Evolutionary conservation across 1,140 invertebrate species (phyloP).

Genomic region (Drosophila watanabei): DNA sequence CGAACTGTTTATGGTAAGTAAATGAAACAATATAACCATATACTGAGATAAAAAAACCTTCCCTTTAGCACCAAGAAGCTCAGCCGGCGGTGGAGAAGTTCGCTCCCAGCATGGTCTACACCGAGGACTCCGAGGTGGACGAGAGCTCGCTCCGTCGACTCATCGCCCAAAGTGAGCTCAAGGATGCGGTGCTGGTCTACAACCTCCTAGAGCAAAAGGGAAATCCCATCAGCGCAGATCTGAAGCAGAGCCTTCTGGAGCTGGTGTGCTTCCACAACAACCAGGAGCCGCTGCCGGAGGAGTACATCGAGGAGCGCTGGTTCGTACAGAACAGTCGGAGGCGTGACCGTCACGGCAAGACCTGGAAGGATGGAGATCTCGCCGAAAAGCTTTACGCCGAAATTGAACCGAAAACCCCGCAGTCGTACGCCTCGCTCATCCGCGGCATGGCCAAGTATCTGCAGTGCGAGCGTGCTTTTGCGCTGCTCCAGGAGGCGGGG

Average conservation of each 20-base stretch:
- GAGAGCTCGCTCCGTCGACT: conserved; percentile 87
- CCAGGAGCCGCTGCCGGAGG: conserved; percentile 88
- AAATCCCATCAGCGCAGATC: conserved; percentile 87
- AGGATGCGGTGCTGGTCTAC: conserved; percentile 91
- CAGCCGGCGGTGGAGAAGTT: conserved; percentile 89
- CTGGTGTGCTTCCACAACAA: conserved; percentile 94
- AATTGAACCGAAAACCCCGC: conserved; percentile 88
- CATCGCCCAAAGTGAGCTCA: conserved; percentile 89
- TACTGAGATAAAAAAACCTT: not conserved
- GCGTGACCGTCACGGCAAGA: conserved; percentile 88
- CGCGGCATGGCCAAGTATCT: conserved; percentile 91
- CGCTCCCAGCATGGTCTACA: conserved; percentile 89
- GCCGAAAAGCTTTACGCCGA: conserved; percentile 90
- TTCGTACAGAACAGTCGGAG: conserved; percentile 87
- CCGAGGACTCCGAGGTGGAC: conserved; percentile 89
- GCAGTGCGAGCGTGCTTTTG: conserved; percentile 88
- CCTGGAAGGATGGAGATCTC: conserved; percentile 91
- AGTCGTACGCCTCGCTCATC: conserved; percentile 90
- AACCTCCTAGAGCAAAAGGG: conserved; percentile 89
- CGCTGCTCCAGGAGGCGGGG: conserved; percentile 89
- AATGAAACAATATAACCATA: rapidly evolving
- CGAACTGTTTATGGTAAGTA: conserved; percentile 89
- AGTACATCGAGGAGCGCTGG: conserved; percentile 93
- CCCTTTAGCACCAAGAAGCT: conserved; percentile 86
- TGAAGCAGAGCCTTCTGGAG: conserved; percentile 92